phyloP scores from a whole-genome alignment of 2,113 vertebrate species.

The Meleagris gallopavo region DNA sequence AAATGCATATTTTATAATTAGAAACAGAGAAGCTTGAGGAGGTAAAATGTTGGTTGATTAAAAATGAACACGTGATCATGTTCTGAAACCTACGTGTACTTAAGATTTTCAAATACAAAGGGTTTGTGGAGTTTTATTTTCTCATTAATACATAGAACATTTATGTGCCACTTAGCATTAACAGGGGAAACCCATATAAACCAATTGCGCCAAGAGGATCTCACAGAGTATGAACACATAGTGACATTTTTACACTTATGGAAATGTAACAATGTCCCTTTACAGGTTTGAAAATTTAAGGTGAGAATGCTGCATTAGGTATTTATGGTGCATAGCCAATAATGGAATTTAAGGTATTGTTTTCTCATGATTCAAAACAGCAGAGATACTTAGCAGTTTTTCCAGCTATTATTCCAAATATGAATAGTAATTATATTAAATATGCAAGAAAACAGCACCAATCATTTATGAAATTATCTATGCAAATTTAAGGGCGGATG shows the following conservation, averaged over 20 bases:
- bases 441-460: not conserved
- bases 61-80: not conserved
- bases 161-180: not conserved
- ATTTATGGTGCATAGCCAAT: conserved; percentile 1
- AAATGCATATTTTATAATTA: not conserved
- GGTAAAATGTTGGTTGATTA: not conserved
- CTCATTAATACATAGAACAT: not conserved
- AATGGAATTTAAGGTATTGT: not conserved
- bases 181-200: not conserved
- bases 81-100: not conserved
- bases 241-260: not conserved
- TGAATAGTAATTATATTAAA: not conserved
- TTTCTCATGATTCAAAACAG: not conserved
- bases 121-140: not conserved
- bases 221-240: not conserved
- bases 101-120: not conserved
- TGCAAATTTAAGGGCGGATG: not conserved
- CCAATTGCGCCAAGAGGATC: not conserved
- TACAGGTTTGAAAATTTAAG: not conserved
- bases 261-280: conserved; percentile 19
- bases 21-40: not conserved
- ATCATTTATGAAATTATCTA: not conserved
- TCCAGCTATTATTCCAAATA: not conserved
- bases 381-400: not conserved
- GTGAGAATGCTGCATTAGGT: not conserved